Percentiles rank a stretch among this genome's conserved stretches.
Evolutionary conservation across 1,140 invertebrate genomes (phyloP).

Genomic region (Drosophila sucinea): DNA sequence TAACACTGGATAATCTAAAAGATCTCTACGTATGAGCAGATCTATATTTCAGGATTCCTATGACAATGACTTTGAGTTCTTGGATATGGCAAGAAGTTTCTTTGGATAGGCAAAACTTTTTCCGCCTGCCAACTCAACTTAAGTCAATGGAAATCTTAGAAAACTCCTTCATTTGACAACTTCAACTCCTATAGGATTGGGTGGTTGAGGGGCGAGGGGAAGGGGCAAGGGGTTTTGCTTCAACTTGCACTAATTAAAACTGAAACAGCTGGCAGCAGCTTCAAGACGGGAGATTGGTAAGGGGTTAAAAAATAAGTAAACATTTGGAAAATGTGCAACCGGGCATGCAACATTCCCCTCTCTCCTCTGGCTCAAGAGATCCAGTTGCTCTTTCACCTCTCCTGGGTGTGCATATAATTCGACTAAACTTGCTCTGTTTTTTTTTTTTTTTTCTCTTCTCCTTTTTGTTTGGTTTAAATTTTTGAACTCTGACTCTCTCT

Average conservation of each 20-base stretch:
- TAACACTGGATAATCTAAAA: too few species aligned
- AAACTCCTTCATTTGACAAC: slow-evolving; percentile 15
- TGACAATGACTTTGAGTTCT: too few species aligned
- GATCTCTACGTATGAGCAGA: too few species aligned
- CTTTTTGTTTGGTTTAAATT: slow-evolving; percentile 17
- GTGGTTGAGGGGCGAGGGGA: too few species aligned
- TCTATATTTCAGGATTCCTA: too few species aligned
- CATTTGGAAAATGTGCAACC: slow-evolving; percentile 21
- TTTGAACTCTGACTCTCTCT: slow-evolving; percentile 12
- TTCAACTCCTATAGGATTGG: slow-evolving; percentile 16
- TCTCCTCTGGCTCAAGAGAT: not conserved
- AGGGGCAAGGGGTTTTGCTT: not conserved
- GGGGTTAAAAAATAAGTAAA: not conserved
- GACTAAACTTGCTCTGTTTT: not conserved
- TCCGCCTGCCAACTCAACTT: not conserved
- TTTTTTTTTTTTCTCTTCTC: not conserved
- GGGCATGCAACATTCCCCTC: not conserved
- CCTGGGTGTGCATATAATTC: not conserved
- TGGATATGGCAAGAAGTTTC: not conserved
- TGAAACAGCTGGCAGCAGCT: slow-evolving; percentile 16
- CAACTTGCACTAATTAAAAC: slow-evolving; percentile 18
- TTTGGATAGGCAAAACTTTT: not conserved
- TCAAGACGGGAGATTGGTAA: not conserved
- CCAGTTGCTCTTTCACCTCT: not conserved
- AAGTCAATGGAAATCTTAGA: not conserved